Percentiles rank a stretch among this genome's conserved stretches.
Conservation (phyloP, 2,888 invertebrate species). For the Thymelicus lineola region DNA sequence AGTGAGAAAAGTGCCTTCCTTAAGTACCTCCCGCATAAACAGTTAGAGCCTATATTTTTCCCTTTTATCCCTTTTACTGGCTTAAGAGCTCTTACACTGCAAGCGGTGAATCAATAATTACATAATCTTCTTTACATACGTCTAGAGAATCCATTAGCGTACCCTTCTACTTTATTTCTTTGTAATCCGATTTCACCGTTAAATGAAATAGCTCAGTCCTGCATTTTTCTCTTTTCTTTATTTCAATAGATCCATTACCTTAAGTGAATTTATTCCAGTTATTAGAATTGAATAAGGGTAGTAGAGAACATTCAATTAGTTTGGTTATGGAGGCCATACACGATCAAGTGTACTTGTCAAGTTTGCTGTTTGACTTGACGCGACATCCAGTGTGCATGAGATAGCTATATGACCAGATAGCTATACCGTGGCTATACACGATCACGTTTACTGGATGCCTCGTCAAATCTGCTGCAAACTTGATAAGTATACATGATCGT, state of each 20-base stretch:
- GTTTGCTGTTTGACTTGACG: no score
- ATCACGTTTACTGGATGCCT: no score
- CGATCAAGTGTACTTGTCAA: no score
- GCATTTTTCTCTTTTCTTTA: constrained; percentile 13
- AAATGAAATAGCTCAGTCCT: constrained; percentile 14
- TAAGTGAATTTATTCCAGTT: constrained; percentile 2
- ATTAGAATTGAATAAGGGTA: neutral
- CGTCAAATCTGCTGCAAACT: no score
- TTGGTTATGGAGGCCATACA: no score
- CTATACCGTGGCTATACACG: no score
- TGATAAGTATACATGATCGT: no score
- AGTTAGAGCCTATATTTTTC: constrained; percentile 13
- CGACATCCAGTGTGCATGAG: no score
- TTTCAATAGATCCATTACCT: constrained; percentile 18
- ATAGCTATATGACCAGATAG: no score
- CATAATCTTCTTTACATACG: constrained; percentile 13
- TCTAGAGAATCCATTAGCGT: constrained; percentile 27
- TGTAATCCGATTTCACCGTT: constrained; percentile 22
- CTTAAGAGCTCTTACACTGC: constrained; percentile 30
- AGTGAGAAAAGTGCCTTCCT: constrained; percentile 18
- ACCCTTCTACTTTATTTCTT: constrained; percentile 21
- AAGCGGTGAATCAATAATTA: constrained; percentile 13
- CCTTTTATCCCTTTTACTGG: constrained; percentile 20
- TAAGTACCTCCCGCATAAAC: constrained; percentile 19
- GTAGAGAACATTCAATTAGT: neutral